Conservation (phyloP, 2,113 vertebrate species). For the Fulmarus glacialis region DNA sequence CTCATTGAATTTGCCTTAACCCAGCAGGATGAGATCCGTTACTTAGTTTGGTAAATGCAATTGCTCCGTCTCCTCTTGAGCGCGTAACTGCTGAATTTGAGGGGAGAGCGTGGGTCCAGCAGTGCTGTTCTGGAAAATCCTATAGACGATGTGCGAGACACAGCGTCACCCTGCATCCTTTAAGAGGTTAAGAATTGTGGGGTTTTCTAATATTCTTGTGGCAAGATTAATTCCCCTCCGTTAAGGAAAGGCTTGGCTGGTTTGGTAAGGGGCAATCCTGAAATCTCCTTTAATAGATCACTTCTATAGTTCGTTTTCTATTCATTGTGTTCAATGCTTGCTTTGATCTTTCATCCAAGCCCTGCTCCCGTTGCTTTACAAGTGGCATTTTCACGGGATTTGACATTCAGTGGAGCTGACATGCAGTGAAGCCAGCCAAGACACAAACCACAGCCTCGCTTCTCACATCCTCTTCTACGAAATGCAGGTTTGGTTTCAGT, state of each 20-base stretch:
- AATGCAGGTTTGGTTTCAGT: not conserved
- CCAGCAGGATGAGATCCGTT: not conserved
- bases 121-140: fast-evolving
- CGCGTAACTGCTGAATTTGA: fast-evolving
- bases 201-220: not conserved
- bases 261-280: not conserved
- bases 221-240: too few relatives aligned
- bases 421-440: not conserved
- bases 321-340: fast-evolving
- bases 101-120: fast-evolving
- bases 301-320: fast-evolving
- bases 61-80: not conserved
- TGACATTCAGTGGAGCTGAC: not conserved
- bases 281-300: fast-evolving
- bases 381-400: not conserved
- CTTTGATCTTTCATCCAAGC: not conserved
- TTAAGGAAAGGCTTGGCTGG: not conserved
- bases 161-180: fast-evolving
- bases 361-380: not conserved
- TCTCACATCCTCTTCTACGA: conserved; percentile 48
- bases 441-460: not conserved
- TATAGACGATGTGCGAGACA: fast-evolving
- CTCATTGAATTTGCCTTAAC: not conserved
- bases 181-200: fast-evolving
- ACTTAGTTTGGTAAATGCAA: not conserved